Conservation (phyloP, 2,888 invertebrate genomes). For the Pilophorus perplexus region DNA sequence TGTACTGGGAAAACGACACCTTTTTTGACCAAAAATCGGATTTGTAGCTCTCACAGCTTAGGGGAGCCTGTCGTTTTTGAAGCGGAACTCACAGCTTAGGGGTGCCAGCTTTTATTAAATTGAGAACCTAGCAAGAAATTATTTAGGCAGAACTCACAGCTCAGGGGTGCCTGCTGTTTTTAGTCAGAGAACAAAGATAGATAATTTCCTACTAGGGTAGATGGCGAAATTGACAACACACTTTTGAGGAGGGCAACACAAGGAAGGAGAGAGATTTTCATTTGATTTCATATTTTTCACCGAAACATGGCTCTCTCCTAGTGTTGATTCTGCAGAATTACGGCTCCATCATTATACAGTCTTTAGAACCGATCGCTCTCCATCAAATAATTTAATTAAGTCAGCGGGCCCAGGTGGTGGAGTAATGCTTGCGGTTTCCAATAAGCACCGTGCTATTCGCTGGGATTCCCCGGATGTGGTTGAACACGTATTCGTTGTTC, state of each 20-base stretch:
- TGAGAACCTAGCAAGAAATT: no score
- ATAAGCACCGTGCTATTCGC: not conserved
- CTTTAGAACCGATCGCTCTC: not conserved
- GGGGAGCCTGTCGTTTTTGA: no score
- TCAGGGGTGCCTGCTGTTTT: not conserved
- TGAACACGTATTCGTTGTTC: not conserved
- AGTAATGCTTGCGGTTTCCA: not conserved
- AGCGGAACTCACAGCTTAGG: no score
- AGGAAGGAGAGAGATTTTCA: no score
- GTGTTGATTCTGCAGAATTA: not conserved
- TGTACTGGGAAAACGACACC: no score
- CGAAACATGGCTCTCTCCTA: constrained; percentile 10
- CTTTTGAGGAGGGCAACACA: no score
- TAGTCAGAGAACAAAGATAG: not conserved
- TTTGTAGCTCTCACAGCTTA: no score
- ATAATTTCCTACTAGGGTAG: not conserved
- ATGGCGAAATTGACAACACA: no score
- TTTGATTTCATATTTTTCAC: no score
- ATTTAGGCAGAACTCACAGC: no score
- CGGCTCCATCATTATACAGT: not conserved
- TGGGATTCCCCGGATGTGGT: not conserved
- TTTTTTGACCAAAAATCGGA: no score
- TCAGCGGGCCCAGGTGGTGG: not conserved
- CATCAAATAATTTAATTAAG: not conserved
- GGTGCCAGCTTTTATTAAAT: not conserved